Base-by-base conservation (phyloP, 2,888 invertebrate species). In the Helicoverpa assulta region DNA sequence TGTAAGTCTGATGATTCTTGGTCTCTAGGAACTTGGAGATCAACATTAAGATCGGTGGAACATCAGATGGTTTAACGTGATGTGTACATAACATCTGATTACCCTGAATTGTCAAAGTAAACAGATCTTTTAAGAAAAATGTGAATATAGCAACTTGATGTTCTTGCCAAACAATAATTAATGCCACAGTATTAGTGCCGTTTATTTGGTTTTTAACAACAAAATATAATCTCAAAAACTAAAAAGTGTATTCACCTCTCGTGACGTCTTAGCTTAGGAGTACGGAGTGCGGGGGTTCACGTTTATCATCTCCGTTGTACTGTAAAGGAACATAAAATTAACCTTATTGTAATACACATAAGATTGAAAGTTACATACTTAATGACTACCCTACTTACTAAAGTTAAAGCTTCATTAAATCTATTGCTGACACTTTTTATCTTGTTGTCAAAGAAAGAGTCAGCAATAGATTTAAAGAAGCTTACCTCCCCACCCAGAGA, bases 271-370 rank as follows among this genome's bases (percentile, higher is more conserved):
- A 18, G 54, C 82, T 96, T 96, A 97, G 81, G 98, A 97, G 91
- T 98, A 98, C 16, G 98, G 97, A 43, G 98, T 98, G 85, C 98
- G 97, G 51, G 98, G 98, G 89, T 98, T 98, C 62, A 98, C 98
- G 93, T 98, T 98, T 88, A 98, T 98, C 97, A 98, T 98, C 95
- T 98, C 98, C 84, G 97, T 98, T 57, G 98, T 98, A 93, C 98
- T 98, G 96, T 73, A 97, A 97, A 88, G 88, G 89, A 88, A 90
- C 93, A 78, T 55, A 87, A 88, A 16, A 68, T 29, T 0, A 40
- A 61, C 51, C 0, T 14, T 40, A 60, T 29, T 51, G 8, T 10
- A 29, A 18, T n/a, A 6, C 0, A n/a, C n/a, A 18, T 52, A 52
- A 7, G 8, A 0, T 52, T 19, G 21, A 21, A 40, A 40, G 12